Conservation (phyloP, 2,888 invertebrate species). For the Chamaedrilus cognettii region DNA sequence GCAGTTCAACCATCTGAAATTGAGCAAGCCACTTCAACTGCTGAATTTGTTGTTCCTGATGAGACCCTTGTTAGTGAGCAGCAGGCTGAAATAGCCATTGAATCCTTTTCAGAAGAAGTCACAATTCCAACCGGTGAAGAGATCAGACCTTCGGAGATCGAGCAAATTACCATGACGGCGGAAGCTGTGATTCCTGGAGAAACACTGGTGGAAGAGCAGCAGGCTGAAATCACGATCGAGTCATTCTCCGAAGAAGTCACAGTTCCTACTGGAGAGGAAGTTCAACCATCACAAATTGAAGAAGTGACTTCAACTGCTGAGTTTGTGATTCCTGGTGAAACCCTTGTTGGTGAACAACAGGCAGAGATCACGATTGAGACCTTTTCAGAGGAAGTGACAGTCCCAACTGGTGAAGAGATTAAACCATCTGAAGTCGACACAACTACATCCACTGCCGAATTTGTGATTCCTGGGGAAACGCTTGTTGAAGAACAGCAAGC, state of each 20-base stretch:
- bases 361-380: slow-evolving; percentile 15
- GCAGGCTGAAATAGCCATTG: slow-evolving; percentile 1
- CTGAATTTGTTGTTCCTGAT: slow-evolving; percentile 8
- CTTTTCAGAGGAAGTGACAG: slow-evolving; percentile 19
- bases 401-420: slow-evolving; percentile 13
- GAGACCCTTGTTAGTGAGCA: slow-evolving; percentile 20
- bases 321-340: slow-evolving; percentile 10
- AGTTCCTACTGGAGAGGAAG: slow-evolving; percentile 14
- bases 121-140: slow-evolving; percentile 9
- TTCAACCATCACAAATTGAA: slow-evolving; percentile 17
- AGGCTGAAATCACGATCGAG: slow-evolving; percentile 12
- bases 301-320: slow-evolving; percentile 14
- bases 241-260: slow-evolving; percentile 14
- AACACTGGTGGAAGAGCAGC: background rate
- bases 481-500: background rate
- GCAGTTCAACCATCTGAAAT: slow-evolving; percentile 27
- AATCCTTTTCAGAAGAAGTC: background rate
- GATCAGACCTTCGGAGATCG: background rate
- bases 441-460: slow-evolving; percentile 16
- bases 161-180: slow-evolving; percentile 5
- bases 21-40: slow-evolving; percentile 25
- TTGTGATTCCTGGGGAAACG: slow-evolving; percentile 1
- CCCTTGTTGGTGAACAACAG: slow-evolving; percentile 23
- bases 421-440: slow-evolving; percentile 12
- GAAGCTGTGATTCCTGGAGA: slow-evolving; percentile 17